Evolutionary conservation across 1,140 invertebrate species (phyloP).

Genomic region (Drosophila sp.): DNA sequence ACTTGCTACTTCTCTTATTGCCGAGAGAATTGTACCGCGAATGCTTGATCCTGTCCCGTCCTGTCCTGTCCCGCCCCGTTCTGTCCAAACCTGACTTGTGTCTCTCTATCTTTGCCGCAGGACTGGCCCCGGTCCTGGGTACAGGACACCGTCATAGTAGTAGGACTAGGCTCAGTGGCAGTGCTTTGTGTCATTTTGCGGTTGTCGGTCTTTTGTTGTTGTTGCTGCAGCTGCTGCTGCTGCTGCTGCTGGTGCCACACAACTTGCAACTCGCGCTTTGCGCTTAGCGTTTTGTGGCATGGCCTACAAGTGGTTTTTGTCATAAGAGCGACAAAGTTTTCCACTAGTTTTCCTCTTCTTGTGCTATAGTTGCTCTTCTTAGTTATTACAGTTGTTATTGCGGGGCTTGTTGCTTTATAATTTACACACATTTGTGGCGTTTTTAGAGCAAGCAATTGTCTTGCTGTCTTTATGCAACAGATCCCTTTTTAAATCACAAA

Average conservation of each 20-base stretch:
- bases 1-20: slow-evolving; percentile 43
- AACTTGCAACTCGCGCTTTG: slow-evolving; percentile 42
- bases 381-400: slow-evolving; percentile 47
- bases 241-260: slow-evolving; percentile 45
- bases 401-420: slow-evolving; percentile 58
- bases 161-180: slow-evolving; percentile 33
- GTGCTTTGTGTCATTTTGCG: slow-evolving; percentile 72
- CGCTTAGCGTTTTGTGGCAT: slow-evolving; percentile 59
- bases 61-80: slow-evolving; percentile 6
- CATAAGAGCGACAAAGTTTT: slow-evolving; percentile 78
- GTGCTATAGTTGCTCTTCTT: slow-evolving; percentile 45
- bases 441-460: slow-evolving; percentile 78
- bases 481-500: slow-evolving; percentile 76
- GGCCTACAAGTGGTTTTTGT: slow-evolving; percentile 79
- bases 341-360: slow-evolving; percentile 53
- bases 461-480: slow-evolving; percentile 26
- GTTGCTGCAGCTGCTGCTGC: slow-evolving; percentile 32
- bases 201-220: slow-evolving; percentile 46
- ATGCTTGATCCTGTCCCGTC: slow-evolving; percentile 57
- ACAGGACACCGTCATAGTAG: slow-evolving; percentile 1
- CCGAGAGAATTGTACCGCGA: slow-evolving; percentile 13
- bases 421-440: slow-evolving; percentile 80
- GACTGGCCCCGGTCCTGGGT: slow-evolving; percentile 2
- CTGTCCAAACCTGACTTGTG: neutral
- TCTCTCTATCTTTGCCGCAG: slow-evolving; percentile 32